Evolutionary conservation across 2,888 invertebrate species (phyloP), one percentile per base, ranked within the genome.

Genomic region (Anaspis maculata): DNA sequence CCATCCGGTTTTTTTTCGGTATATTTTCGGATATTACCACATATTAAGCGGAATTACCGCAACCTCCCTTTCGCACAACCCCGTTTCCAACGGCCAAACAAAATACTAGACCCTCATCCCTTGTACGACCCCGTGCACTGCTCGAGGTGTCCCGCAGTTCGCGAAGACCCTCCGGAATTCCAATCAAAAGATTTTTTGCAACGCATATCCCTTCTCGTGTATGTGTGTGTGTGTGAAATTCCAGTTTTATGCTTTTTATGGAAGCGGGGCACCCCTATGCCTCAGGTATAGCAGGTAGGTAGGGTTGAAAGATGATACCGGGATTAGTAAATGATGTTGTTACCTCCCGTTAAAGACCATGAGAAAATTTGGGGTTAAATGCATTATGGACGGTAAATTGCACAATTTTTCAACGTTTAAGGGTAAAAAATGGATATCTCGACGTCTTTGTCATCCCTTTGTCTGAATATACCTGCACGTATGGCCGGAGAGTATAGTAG

Each of bases 11-110:
- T 3, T 15, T 27, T 15, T 15, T 15, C 25, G 9, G 9, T 24
- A 13, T 7, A 2, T 30, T 30, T 22, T n/a, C n/a, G n/a, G n/a
- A n/a, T n/a, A n/a, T 61, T 59, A 59, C 62, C 62, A 52, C 61
- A 60, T 56, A 62, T 62, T 61, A 61, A 57, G 56, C 54, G 49
- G 50, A 54, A 56, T 55, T 57, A 59, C 62, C 62, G 54, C 61
- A 61, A 61, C 61, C 57, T 53, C 48, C 45, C 42, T 35, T 35
- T 35, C n/a, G n/a, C n/a, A n/a, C n/a, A n/a, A n/a, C n/a, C n/a
- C n/a, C n/a, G n/a, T n/a, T n/a, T n/a, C n/a, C n/a, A n/a, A n/a
- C n/a, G n/a, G n/a, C n/a, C n/a, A n/a, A n/a, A n/a, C n/a, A n/a
- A n/a, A n/a, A n/a, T n/a, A n/a, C n/a, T n/a, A n/a, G n/a, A n/a